Evolutionary conservation across 2,888 invertebrate genomes (phyloP).

Genomic region (Cheilosia grossa): DNA sequence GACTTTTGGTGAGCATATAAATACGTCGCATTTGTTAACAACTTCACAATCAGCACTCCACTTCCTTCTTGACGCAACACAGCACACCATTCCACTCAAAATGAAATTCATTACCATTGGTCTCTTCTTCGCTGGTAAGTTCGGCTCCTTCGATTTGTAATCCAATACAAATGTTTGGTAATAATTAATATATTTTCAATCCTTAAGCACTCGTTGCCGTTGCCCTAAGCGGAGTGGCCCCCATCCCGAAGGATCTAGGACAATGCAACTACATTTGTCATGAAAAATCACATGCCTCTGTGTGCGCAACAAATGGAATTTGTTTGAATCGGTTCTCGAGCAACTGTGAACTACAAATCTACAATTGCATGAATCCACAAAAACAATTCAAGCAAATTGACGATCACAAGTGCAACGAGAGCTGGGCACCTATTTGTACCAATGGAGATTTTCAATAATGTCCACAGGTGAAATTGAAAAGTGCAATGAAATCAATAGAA

Average conservation of each 20-base stretch:
- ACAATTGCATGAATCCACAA: constrained; percentile 79
- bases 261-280: constrained; percentile 61
- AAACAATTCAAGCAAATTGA: constrained; percentile 77
- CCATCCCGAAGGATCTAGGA: constrained; percentile 29
- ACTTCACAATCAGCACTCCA: constrained; percentile 8
- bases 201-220: constrained; percentile 36
- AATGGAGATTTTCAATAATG: constrained; percentile 50
- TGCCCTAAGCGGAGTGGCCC: constrained; percentile 28
- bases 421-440: constrained; percentile 43
- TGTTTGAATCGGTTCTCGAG: constrained; percentile 80
- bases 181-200: neutral
- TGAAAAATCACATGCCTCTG: constrained; percentile 67
- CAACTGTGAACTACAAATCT: constrained; percentile 80
- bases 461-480: neutral
- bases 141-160: neutral
- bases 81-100: neutral
- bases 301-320: constrained; percentile 79
- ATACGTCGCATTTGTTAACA: neutral
- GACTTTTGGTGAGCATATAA: constrained; percentile 21
- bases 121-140: constrained; percentile 34
- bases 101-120: constrained; percentile 37
- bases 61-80: constrained; percentile 1
- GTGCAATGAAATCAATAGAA: neutral
- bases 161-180: neutral
- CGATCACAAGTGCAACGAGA: constrained; percentile 76